Evolutionary conservation across 1,140 invertebrate species (phyloP).

Genomic region (Drosophila insularis): DNA sequence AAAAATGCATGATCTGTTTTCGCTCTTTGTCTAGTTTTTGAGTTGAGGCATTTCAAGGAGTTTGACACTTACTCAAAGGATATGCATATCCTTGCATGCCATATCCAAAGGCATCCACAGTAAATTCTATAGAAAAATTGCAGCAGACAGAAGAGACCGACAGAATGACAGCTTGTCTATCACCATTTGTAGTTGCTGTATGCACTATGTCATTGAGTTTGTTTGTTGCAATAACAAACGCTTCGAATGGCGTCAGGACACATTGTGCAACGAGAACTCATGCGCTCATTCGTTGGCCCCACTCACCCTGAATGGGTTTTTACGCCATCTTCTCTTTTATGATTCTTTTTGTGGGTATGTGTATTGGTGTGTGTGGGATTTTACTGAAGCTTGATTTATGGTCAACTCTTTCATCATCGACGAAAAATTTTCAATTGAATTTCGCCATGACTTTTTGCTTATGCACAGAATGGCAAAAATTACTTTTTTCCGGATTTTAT

Average conservation of each 20-base stretch:
- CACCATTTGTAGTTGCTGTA: conserved; percentile 27
- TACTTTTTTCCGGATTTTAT: not conserved
- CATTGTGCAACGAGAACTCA: not conserved
- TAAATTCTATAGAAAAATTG: conserved; percentile 48
- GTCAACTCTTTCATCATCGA: conserved; percentile 23
- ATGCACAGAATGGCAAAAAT: not conserved
- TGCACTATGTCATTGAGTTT: conserved; percentile 47
- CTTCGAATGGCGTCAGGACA: conserved; percentile 9
- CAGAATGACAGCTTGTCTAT: conserved; percentile 58
- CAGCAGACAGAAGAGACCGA: conserved; percentile 32
- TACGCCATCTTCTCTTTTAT: conserved; percentile 47
- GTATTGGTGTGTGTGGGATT: not conserved
- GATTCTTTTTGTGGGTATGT: conserved; percentile 15
- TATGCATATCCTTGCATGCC: conserved; percentile 8
- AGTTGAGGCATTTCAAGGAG: not conserved
- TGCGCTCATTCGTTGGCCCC: not conserved
- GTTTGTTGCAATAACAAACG: conserved; percentile 46
- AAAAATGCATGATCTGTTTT: not conserved
- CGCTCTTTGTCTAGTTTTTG: conserved; percentile 1
- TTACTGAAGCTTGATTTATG: conserved; percentile 36
- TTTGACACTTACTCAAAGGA: conserved; percentile 8
- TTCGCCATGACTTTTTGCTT: not conserved
- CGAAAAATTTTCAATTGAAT: conserved; percentile 40
- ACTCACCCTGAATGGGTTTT: not conserved
- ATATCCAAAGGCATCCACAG: conserved; percentile 21